A percentile compares a stretch with the other conserved stretches of the same genome.
phyloP scores from a whole-genome alignment of 2,797 vertebrate genomes.

The Onychomys arenicola region DNA sequence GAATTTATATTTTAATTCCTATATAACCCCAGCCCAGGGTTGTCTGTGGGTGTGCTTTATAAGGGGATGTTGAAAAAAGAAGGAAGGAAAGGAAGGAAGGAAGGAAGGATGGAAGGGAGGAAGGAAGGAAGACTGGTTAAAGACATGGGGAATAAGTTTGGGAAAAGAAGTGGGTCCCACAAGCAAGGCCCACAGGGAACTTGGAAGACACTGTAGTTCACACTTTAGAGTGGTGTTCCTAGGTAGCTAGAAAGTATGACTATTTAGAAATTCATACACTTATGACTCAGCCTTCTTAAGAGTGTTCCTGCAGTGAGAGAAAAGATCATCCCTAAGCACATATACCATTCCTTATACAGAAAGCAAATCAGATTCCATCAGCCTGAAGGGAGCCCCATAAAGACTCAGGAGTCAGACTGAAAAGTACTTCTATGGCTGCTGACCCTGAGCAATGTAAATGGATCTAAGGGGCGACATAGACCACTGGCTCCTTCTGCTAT shows the following conservation, averaged over 20 bases:
- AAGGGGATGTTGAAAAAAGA: background rate
- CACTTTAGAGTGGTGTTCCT: background rate
- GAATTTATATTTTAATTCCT: conserved; percentile 5
- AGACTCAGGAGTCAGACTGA: background rate
- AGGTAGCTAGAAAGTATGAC: background rate
- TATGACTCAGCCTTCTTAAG: background rate
- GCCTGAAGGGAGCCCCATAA: background rate
- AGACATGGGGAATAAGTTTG: background rate
- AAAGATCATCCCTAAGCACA: background rate
- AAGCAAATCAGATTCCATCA: background rate
- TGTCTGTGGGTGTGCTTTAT: conserved; percentile 19
- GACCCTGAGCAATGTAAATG: background rate
- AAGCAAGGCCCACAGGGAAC: background rate
- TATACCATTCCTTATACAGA: background rate
- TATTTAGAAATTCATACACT: background rate
- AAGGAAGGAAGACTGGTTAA: background rate
- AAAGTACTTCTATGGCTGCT: background rate
- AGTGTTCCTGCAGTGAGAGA: background rate
- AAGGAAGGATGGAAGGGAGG: no score
- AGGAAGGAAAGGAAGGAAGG: background rate
- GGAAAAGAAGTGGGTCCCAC: background rate
- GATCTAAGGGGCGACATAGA: background rate
- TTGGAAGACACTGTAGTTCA: background rate
- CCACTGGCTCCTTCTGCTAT: background rate
- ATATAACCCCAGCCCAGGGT: background rate